Conservation (phyloP, 2,888 invertebrate genomes). For the Panorpa germanica region DNA sequence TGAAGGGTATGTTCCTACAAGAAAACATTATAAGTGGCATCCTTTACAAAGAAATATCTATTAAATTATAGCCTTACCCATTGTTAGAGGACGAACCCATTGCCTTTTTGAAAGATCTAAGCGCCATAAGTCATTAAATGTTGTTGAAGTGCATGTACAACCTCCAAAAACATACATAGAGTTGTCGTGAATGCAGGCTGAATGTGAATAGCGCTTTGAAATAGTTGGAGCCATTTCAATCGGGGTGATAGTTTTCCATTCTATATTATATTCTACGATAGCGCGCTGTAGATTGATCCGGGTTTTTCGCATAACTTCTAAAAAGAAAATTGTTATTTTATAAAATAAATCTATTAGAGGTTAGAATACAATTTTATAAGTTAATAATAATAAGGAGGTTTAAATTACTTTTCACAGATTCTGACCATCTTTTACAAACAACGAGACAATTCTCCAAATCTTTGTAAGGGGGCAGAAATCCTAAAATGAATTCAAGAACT, state of each 20-base stretch:
- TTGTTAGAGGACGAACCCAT: slow-evolving; percentile 70
- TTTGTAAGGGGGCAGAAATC: slow-evolving; percentile 74
- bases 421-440: slow-evolving; percentile 76
- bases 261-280: slow-evolving; percentile 51
- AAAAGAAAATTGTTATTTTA: slow-evolving; percentile 16
- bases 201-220: slow-evolving; percentile 81
- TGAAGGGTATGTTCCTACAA: slow-evolving; percentile 66
- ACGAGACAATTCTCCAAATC: slow-evolving; percentile 73
- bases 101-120: slow-evolving; percentile 70
- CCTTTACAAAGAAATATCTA: neutral
- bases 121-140: slow-evolving; percentile 93
- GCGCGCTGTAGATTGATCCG: slow-evolving; percentile 58
- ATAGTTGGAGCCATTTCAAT: slow-evolving; percentile 51
- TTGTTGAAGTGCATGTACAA: slow-evolving; percentile 82
- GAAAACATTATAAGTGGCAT: neutral
- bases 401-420: slow-evolving; percentile 62
- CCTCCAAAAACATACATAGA: slow-evolving; percentile 94
- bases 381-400: neutral
- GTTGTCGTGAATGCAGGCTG: slow-evolving; percentile 65
- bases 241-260: slow-evolving; percentile 44
- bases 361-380: neutral
- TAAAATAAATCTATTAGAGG: neutral
- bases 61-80: no score
- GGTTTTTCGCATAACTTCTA: slow-evolving; percentile 64
- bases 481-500: slow-evolving; percentile 80